Evolutionary conservation across 2,113 vertebrate genomes (phyloP).

Genomic region (Cyphomyrus discorhynchus): DNA sequence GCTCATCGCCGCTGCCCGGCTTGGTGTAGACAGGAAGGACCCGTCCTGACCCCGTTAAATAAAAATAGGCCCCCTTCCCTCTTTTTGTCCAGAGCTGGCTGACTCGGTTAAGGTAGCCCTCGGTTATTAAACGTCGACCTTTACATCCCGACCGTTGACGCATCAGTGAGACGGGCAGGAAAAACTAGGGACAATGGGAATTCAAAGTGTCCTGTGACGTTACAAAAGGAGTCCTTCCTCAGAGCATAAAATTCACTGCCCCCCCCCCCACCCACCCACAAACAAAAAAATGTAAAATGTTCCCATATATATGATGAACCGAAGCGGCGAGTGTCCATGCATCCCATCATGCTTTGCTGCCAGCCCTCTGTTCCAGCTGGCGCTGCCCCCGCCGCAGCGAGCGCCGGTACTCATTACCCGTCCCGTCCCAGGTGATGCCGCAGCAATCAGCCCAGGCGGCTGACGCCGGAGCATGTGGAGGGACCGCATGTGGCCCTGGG

Average conservation of each 20-base stretch:
- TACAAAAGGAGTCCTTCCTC: background rate
- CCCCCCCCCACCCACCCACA: background rate
- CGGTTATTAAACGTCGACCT: background rate
- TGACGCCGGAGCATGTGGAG: background rate
- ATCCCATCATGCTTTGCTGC: constrained; percentile 1
- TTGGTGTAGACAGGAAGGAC: background rate
- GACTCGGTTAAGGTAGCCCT: background rate
- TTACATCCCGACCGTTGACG: background rate
- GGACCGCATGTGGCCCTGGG: background rate
- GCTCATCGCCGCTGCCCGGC: background rate
- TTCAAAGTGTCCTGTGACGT: background rate
- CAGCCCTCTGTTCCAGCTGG: background rate
- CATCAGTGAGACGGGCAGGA: too few species aligned
- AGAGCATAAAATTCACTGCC: background rate
- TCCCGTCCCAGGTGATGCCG: constrained; percentile 1
- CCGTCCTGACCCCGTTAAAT: background rate
- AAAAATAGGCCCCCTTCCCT: background rate
- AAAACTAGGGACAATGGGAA: background rate
- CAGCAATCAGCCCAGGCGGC: constrained; percentile 8
- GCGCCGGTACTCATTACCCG: background rate
- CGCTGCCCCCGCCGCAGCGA: background rate
- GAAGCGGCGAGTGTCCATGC: background rate
- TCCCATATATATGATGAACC: background rate
- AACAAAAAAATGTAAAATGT: background rate
- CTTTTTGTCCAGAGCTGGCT: background rate